Evolutionary conservation across 2,888 invertebrate genomes (phyloP).

Genomic region (Allacma fusca): DNA sequence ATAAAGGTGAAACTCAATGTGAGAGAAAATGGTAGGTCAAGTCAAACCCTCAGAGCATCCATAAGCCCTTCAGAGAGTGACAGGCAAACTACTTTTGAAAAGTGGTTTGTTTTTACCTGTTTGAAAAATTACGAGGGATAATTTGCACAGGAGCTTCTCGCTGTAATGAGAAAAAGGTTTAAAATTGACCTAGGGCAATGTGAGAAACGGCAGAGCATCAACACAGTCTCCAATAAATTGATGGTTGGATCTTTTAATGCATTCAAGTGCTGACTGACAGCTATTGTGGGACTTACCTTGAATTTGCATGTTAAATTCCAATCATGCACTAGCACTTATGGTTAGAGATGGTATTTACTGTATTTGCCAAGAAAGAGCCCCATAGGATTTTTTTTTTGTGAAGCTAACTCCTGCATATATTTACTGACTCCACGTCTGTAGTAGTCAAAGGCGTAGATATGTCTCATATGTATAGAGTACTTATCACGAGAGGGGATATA

Average conservation of each 20-base stretch:
- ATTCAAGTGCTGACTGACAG: conserved; percentile 2
- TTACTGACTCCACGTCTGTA: too few relatives aligned
- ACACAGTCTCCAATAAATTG: background rate
- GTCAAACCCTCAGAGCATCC: too few relatives aligned
- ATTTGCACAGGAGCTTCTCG: conserved; percentile 5
- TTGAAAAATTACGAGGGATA: background rate
- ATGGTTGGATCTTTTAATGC: background rate
- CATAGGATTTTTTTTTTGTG: too few relatives aligned
- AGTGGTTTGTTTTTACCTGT: background rate
- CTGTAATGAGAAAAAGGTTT: background rate
- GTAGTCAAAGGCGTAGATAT: too few relatives aligned
- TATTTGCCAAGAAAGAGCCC: background rate
- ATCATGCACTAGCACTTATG: background rate
- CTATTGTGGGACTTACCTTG: background rate
- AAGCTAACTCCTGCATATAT: too few relatives aligned
- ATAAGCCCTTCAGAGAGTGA: too few relatives aligned
- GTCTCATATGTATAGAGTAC: too few relatives aligned
- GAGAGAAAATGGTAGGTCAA: too few relatives aligned
- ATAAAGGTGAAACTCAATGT: too few relatives aligned
- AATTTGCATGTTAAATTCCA: conserved; percentile 8
- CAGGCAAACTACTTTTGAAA: background rate
- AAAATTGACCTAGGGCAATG: background rate
- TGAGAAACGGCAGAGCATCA: background rate
- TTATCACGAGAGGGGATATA: too few relatives aligned
- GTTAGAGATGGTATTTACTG: background rate